These are phyloP conservation scores for Pachypsylla venusta DNA, from an alignment of 1,140 invertebrate species.

Conservation along the genomic window DNA sequence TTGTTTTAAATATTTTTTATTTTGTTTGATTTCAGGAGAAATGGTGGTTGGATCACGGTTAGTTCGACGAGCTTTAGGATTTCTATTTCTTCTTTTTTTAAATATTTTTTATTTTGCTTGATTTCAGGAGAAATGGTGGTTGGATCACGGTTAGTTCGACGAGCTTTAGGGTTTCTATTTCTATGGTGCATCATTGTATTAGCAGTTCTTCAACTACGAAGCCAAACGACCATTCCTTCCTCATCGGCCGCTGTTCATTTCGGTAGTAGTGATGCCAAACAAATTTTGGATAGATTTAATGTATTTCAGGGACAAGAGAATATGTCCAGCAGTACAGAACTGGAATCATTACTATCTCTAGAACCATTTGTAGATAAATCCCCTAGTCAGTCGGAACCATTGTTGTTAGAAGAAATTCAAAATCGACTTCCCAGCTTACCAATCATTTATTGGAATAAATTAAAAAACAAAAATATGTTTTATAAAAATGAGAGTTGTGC, in stretches of 20 bases:
- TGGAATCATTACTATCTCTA: conserved; percentile 23
- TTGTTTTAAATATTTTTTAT: background rate
- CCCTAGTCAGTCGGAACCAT: conserved; percentile 51
- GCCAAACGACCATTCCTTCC: conserved; percentile 13
- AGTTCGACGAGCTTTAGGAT: conserved; percentile 17
- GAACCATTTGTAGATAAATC: conserved; percentile 48
- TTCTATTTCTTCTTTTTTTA: conserved; percentile 17
- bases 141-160: conserved; percentile 9
- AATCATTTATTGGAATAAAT: conserved; percentile 64
- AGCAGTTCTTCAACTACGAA: conserved; percentile 19
- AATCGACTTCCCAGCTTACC: conserved; percentile 60
- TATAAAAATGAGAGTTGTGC: conserved; percentile 60
- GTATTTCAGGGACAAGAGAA: conserved; percentile 5
- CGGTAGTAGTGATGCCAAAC: conserved; percentile 9
- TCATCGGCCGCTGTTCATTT: conserved; percentile 7
- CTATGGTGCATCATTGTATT: conserved; percentile 22
- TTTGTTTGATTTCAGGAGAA: background rate
- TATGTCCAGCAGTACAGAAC: conserved; percentile 10
- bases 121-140: conserved; percentile 1
- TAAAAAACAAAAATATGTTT: conserved; percentile 52
- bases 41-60: conserved; percentile 5
- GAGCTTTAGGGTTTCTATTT: conserved; percentile 20
- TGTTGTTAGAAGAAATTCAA: conserved; percentile 58
- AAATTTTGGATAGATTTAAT: background rate
- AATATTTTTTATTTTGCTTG: background rate